phyloP scores from a whole-genome alignment of 92 coral and sea anemone genomes.

The Epizoanthus illoricatus region DNA sequence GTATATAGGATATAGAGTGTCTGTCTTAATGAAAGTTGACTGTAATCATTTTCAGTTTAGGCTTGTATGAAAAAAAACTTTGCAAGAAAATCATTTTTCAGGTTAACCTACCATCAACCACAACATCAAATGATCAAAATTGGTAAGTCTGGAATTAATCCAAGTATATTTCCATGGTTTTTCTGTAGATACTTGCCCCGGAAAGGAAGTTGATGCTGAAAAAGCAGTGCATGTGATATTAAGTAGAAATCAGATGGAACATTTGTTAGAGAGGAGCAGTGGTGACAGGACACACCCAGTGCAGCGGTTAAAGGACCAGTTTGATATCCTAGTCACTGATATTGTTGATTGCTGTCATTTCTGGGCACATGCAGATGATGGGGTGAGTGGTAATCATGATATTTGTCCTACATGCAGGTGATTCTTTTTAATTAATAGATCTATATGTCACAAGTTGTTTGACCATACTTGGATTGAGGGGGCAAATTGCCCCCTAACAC shows the following conservation, averaged over 20 bases:
- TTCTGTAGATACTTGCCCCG: background rate
- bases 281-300: background rate
- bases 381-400: constrained; percentile 55
- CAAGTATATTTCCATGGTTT: background rate
- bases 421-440: background rate
- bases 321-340: constrained; percentile 81
- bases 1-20: too few species aligned
- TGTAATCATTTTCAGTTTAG: too few species aligned
- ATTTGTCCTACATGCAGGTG: too few species aligned
- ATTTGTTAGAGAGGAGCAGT: background rate
- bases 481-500: too few species aligned
- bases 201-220: background rate
- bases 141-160: background rate
- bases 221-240: constrained; percentile 1
- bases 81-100: background rate
- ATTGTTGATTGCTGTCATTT: constrained; percentile 80
- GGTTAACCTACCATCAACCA: background rate
- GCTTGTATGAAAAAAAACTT: too few species aligned
- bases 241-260: background rate
- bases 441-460: background rate
- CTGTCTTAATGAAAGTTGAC: too few species aligned
- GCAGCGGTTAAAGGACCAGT: constrained; percentile 38
- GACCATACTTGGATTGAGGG: background rate
- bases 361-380: constrained; percentile 82
- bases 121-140: background rate